Evolutionary conservation across 2,113 vertebrate genomes (phyloP).

Genomic region (Chaetorhynchus papuensis): DNA sequence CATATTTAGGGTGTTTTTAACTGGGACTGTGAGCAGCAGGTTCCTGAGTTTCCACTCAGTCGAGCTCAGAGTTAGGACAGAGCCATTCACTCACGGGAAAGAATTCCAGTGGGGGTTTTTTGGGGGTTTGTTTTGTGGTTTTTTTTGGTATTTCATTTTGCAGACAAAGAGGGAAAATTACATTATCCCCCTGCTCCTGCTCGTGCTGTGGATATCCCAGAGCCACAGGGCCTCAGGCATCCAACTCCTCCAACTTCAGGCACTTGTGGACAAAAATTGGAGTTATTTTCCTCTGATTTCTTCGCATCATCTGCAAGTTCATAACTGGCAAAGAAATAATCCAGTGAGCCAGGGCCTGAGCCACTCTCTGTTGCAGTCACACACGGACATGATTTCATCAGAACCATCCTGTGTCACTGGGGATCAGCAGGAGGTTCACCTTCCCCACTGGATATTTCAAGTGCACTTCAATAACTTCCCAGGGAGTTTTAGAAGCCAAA

Average conservation of each 20-base stretch:
- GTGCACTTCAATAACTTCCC: not conserved
- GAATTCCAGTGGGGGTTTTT: rapidly evolving
- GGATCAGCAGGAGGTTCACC: not conserved
- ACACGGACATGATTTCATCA: not conserved
- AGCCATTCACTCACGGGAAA: not conserved
- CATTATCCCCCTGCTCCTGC: not conserved
- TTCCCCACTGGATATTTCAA: not conserved
- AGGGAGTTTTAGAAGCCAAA: not conserved
- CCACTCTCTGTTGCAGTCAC: not conserved
- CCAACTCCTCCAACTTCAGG: not conserved
- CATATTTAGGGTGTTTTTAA: not conserved
- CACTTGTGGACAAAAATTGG: rapidly evolving
- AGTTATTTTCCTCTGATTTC: not conserved
- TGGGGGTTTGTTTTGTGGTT: not conserved
- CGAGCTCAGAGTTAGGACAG: not conserved
- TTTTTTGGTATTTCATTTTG: not conserved
- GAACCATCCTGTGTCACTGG: not conserved
- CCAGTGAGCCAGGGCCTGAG: not conserved
- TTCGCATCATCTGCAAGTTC: not conserved
- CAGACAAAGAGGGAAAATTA: not conserved
- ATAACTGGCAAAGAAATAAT: not conserved
- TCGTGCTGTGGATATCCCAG: not conserved
- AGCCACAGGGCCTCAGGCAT: not conserved
- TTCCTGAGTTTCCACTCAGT: not conserved
- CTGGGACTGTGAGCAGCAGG: not conserved